Base-by-base conservation (phyloP, 2,113 vertebrate genomes). In the Sula dactylatra region DNA sequence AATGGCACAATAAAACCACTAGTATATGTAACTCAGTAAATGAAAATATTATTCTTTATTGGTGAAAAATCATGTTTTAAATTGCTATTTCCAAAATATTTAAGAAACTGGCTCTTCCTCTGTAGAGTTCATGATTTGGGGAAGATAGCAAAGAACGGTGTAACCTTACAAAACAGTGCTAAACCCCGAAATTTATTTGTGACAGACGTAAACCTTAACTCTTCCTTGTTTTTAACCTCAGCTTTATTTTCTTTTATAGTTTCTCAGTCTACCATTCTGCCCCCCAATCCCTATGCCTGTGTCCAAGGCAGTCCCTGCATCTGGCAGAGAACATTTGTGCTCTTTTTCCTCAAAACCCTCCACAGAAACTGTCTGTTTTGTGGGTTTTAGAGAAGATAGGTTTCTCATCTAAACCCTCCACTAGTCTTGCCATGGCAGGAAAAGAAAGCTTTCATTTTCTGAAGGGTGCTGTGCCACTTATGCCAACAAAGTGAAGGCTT, bases 201-300 rank as follows among this genome's bases (percentile, higher is more conserved):
- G 42, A 58, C 24, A 73, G 38, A 29, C 7, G 45, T 55, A 90
- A 87, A 19, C 25, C 26, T 74, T 58, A 71, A 34, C 17, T 76
- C 4, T 73, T 64, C n/a, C 5, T 54, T 83, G 25, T 3, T 92
- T 91, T 71, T 34, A 70, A 70, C 6, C 4, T 81, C n/a, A 44
- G 11, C 4, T 93, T 84, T 76, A 14, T 54, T 73, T 83, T 89
- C 36, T 78, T 74, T 22, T 15, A 16, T 11, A 42, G 11, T 78
- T 81, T 86, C 38, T 59, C 16, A 27, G 25, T 62, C 42, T 88
- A 25, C 6, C 7, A 42, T 9, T 31, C 14, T 56, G 44, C 1
- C 3, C 9, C 6, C 4, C 6, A 34, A 0, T 32, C 8, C 8
- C 26, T 47, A 7, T 6, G 3, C 27, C 25, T 18, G 9, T 34